A percentile compares a stretch with the other conserved stretches of the same genome.
These are phyloP conservation scores for Aurelia coerulea DNA, from an alignment of 30 jellyfish, hydroid and myxozoan species.

Conservation along the genomic window DNA sequence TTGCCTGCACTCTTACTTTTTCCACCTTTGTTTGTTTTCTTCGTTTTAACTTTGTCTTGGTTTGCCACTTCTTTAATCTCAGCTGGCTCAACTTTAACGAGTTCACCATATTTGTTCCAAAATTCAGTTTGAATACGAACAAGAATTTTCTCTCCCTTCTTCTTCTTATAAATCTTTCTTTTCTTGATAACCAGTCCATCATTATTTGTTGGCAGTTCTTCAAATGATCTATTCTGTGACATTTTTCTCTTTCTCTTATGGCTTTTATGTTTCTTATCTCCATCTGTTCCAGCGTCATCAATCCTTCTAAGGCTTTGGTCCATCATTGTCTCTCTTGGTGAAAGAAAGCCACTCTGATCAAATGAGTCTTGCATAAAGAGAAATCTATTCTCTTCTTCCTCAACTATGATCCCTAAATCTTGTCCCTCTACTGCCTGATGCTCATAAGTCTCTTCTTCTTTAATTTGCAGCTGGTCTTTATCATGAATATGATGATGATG, in stretches of 20 bases:
- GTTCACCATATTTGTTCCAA: slow-evolving; percentile 73
- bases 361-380: slow-evolving; percentile 7
- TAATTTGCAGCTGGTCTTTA: neutral
- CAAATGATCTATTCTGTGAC: slow-evolving; percentile 6
- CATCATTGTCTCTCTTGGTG: neutral
- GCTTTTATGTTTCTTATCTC: slow-evolving; percentile 33
- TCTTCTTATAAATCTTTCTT: slow-evolving; percentile 83
- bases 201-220: neutral
- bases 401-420: neutral
- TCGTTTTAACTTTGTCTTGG: slow-evolving; percentile 1
- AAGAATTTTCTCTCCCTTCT: slow-evolving; percentile 74
- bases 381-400: neutral
- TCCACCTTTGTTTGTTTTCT: neutral
- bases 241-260: slow-evolving; percentile 51
- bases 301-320: neutral
- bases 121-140: slow-evolving; percentile 80
- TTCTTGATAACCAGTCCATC: slow-evolving; percentile 58
- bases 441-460: neutral
- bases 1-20: neutral
- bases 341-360: neutral
- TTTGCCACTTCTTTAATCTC: slow-evolving; percentile 31
- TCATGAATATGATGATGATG: slow-evolving; percentile 24
- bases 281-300: neutral
- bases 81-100: slow-evolving; percentile 76
- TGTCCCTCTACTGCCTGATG: slow-evolving; percentile 1